Conservation (phyloP, 1,140 invertebrate species). For the Papilio xuthus region DNA sequence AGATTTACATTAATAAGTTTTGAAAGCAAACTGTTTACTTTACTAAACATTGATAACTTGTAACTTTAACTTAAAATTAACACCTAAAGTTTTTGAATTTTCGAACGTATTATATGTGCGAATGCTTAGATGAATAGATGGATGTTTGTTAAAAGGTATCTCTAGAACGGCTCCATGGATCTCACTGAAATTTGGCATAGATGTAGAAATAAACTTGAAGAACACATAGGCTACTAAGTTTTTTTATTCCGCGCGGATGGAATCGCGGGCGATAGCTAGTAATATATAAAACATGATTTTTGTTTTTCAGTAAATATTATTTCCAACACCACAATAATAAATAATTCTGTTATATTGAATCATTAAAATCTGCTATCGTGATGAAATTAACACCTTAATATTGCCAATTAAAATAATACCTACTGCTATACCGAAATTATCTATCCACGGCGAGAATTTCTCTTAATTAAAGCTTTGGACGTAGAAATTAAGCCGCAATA, state of each 20-base stretch:
- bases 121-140: no score
- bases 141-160: no score
- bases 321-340: not conserved
- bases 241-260: no score
- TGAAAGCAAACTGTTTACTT: not conserved
- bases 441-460: conserved; percentile 23
- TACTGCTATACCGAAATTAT: not conserved
- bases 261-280: no score
- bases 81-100: not conserved
- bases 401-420: conserved; percentile 20
- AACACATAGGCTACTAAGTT: no score
- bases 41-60: not conserved
- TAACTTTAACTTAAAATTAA: not conserved
- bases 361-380: conserved; percentile 9
- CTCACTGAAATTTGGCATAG: no score
- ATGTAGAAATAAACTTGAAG: no score
- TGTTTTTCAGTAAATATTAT: not conserved
- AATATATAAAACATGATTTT: no score
- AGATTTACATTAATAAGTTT: conserved; percentile 5
- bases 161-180: no score
- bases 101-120: not conserved
- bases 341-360: not conserved
- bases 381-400: conserved; percentile 21
- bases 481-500: conserved; percentile 32
- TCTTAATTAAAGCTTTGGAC: conserved; percentile 28